phyloP scores from a whole-genome alignment of 2,113 vertebrate species.

The Seriola quinqueradiata region DNA sequence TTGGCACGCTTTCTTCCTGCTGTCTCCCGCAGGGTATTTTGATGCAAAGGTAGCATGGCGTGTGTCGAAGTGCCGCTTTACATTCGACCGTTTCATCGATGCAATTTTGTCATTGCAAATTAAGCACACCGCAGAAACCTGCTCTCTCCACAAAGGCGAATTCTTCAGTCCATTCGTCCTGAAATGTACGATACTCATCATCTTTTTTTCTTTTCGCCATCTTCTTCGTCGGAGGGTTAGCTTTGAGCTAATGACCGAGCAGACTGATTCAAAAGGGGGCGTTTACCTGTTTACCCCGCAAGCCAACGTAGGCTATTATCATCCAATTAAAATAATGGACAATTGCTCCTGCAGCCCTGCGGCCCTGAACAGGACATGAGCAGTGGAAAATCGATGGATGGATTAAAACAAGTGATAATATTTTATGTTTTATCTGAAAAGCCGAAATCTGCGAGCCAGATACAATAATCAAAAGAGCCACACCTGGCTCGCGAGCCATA shows the following conservation, averaged over 20 bases:
- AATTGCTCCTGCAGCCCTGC: not conserved
- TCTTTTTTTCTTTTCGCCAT: conserved; percentile 46
- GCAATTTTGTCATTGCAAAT: conserved; percentile 61
- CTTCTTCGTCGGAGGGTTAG: conserved; percentile 13
- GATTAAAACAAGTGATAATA: not conserved
- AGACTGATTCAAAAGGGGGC: too few species aligned
- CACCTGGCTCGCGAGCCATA: not conserved
- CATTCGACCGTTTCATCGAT: conserved; percentile 54
- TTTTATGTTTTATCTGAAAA: not conserved
- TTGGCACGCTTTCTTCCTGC: conserved; percentile 44
- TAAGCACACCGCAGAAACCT: conserved; percentile 51
- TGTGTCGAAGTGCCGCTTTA: conserved; percentile 59
- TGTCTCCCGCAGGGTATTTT: conserved; percentile 23
- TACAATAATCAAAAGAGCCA: not conserved
- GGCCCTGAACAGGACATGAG: not conserved
- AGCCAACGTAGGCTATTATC: too few species aligned
- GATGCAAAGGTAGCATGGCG: conserved; percentile 50
- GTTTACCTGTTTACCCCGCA: not conserved
- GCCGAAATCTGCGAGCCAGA: not conserved
- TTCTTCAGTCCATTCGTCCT: conserved; percentile 30
- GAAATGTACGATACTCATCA: conserved; percentile 35
- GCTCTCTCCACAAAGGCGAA: conserved; percentile 36
- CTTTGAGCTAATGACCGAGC: not conserved
- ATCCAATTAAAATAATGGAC: not conserved
- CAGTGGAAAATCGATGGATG: not conserved